A percentile compares a stretch with the other conserved stretches of the same genome.
These are phyloP conservation scores for Aproaerema taeniolella DNA, from an alignment of 2,888 invertebrate species.

Conservation along the genomic window DNA sequence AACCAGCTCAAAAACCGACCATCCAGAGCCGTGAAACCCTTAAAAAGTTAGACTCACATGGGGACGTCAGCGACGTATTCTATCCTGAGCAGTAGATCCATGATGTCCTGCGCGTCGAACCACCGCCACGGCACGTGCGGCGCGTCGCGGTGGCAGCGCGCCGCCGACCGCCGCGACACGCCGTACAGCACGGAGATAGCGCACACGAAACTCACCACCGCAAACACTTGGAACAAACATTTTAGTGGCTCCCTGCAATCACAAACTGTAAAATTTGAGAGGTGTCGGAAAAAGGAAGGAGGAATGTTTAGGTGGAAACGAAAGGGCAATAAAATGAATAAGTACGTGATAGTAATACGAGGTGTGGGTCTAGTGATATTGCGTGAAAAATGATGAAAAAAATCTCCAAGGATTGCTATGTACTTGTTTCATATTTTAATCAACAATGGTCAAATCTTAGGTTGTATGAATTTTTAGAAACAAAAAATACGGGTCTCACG, in stretches of 20 bases:
- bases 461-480: too few relatives aligned
- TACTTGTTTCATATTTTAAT: too few relatives aligned
- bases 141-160: constrained; percentile 19
- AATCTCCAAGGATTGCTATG: too few relatives aligned
- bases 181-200: constrained; percentile 48
- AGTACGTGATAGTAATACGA: too few relatives aligned
- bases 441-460: too few relatives aligned
- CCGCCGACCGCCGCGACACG: constrained; percentile 29
- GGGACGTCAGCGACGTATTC: constrained; percentile 67
- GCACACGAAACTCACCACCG: constrained; percentile 53
- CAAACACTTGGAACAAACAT: constrained; percentile 62
- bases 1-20: too few relatives aligned
- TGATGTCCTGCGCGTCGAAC: constrained; percentile 53
- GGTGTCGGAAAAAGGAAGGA: constrained; percentile 5
- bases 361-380: too few relatives aligned
- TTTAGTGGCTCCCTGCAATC: constrained; percentile 60
- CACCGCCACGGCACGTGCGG: constrained; percentile 53
- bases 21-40: too few relatives aligned
- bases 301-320: not conserved
- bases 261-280: constrained; percentile 43
- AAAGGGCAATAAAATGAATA: not conserved
- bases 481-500: too few relatives aligned
- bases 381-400: too few relatives aligned
- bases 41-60: constrained; percentile 49
- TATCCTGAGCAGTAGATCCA: constrained; percentile 55